Conservation (phyloP, 2,113 vertebrate genomes). For the Urocynchramus pylzowi region DNA sequence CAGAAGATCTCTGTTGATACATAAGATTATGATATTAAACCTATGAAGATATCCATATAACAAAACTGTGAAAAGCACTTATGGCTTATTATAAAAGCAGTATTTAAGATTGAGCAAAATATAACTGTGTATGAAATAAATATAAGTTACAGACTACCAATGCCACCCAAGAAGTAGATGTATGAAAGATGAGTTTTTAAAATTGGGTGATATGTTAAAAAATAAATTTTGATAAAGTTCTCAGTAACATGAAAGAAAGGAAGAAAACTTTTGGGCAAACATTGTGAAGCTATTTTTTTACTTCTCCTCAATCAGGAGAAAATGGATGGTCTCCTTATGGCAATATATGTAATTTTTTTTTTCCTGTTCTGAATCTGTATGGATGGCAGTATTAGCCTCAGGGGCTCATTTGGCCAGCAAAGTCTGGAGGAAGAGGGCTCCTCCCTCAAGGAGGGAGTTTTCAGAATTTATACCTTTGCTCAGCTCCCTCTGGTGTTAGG, state of each 20-base stretch:
- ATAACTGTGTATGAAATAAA: not conserved
- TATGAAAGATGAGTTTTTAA: not conserved
- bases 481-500: not conserved
- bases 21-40: not conserved
- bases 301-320: not conserved
- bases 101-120: not conserved
- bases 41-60: not conserved
- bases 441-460: accelerated
- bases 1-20: not conserved
- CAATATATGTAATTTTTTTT: not conserved
- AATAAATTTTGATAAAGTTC: not conserved
- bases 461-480: not conserved
- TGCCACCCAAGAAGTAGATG: not conserved
- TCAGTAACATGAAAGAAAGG: not conserved
- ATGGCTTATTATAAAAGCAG: not conserved
- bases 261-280: not conserved
- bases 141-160: not conserved
- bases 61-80: not conserved
- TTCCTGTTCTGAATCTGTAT: not conserved
- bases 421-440: too few relatives aligned
- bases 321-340: not conserved
- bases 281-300: not conserved
- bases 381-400: not conserved
- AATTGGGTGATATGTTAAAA: not conserved
- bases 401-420: accelerated